A percentile compares a stretch with the other conserved stretches of the same genome.
These are phyloP conservation scores for Microvelia longipes DNA, from an alignment of 1,140 invertebrate species.

Conservation along the genomic window DNA sequence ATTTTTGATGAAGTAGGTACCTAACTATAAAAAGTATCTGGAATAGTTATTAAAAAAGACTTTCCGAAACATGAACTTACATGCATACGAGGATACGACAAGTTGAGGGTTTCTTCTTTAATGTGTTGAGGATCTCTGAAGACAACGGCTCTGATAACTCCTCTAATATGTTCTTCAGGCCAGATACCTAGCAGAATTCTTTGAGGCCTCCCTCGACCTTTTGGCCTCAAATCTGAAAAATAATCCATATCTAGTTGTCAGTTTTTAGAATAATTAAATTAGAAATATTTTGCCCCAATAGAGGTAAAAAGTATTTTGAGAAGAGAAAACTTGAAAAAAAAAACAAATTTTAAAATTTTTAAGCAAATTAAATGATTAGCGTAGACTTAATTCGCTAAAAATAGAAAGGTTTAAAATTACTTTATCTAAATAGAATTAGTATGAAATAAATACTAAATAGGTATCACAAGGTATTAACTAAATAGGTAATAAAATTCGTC, in stretches of 20 bases:
- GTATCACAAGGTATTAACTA: no score
- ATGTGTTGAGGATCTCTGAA: conserved; percentile 66
- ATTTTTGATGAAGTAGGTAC: no score
- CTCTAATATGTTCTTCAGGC: conserved; percentile 81
- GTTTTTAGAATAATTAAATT: neutral
- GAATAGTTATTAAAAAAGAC: no score
- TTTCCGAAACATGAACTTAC: no score
- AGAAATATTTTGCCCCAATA: neutral
- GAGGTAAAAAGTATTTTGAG: neutral
- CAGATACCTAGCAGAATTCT: conserved; percentile 75
- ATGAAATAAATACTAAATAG: no score
- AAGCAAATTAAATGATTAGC: no score
- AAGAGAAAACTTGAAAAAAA: neutral
- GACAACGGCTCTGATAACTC: conserved; percentile 76
- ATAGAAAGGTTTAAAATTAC: no score
- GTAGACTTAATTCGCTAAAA: no score
- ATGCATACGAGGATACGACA: conserved; percentile 34
- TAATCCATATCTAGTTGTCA: no score
- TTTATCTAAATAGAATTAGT: no score
- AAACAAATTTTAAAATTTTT: neutral
- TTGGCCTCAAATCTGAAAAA: conserved; percentile 62
- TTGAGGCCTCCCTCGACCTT: conserved; percentile 73
- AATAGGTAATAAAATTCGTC: no score
- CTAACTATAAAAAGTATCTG: no score
- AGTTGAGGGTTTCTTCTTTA: conserved; percentile 51